These are phyloP conservation scores for Pangasius larnaudii DNA, from an alignment of 2,797 vertebrate species.

Conservation along the genomic window DNA sequence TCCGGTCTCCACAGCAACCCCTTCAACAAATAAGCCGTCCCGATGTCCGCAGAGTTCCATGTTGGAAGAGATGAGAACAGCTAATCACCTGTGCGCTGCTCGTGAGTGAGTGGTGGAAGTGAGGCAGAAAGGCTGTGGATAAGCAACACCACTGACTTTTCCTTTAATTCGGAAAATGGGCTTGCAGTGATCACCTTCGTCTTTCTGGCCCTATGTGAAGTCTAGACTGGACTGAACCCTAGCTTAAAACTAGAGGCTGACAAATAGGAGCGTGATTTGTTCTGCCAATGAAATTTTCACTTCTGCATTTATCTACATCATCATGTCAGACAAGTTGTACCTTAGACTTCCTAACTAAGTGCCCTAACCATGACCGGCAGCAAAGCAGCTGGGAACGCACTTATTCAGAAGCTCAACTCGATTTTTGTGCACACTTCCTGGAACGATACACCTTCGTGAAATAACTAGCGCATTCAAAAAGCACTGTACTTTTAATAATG, in stretches of 20 bases:
- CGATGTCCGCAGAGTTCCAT: conserved; percentile 77
- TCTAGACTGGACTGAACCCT: not conserved
- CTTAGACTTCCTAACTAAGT: not conserved
- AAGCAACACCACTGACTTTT: not conserved
- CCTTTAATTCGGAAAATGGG: not conserved
- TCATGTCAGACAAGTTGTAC: no score
- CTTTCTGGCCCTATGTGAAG: not conserved
- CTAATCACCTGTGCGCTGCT: conserved; percentile 63
- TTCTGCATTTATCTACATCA: not conserved
- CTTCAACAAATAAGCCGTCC: conserved; percentile 90
- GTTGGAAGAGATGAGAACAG: conserved; percentile 73
- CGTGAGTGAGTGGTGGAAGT: conserved; percentile 38
- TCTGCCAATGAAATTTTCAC: not conserved
- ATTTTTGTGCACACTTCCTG: not conserved
- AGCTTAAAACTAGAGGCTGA: not conserved
- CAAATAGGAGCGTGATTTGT: not conserved
- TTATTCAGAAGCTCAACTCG: no score
- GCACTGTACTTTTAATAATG: not conserved
- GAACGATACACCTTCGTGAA: not conserved
- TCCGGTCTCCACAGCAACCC: conserved; percentile 90
- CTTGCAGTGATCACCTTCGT: not conserved
- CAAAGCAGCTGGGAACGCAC: not conserved
- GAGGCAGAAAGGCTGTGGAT: not conserved
- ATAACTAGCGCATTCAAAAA: not conserved
- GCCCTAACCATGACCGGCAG: not conserved